Evolutionary conservation across 1,140 invertebrate genomes (phyloP).

Genomic region (Metopolophium dirhodum): DNA sequence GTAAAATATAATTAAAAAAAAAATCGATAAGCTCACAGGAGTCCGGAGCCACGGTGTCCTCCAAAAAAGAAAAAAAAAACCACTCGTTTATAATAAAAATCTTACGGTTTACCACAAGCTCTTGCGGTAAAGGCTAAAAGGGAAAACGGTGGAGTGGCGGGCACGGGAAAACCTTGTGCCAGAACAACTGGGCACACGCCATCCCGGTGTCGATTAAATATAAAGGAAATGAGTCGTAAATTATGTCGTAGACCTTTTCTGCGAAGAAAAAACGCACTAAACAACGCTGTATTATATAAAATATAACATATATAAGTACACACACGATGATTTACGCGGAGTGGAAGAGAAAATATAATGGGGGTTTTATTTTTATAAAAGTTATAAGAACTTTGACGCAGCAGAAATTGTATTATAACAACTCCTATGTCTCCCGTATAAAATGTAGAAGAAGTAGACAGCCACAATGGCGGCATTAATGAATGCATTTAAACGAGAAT

Average conservation of each 20-base stretch:
- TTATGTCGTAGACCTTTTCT: conserved; percentile 39
- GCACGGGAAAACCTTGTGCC: neutral
- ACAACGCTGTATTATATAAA: neutral
- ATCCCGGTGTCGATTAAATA: conserved; percentile 37
- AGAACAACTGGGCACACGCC: conserved; percentile 34
- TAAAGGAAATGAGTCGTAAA: conserved; percentile 49
- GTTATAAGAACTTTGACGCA: neutral
- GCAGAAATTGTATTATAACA: neutral
- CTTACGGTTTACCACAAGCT: neutral
- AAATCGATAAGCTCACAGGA: neutral
- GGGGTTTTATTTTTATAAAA: conserved; percentile 6
- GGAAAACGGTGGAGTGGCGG: neutral
- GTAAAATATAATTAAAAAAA: conserved; percentile 38
- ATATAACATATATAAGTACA: neutral
- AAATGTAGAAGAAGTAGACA: neutral
- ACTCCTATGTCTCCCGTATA: neutral
- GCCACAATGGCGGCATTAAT: neutral
- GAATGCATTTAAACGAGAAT: conserved; percentile 3
- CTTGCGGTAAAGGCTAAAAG: neutral
- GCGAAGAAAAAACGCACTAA: neutral
- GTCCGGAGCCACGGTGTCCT: neutral
- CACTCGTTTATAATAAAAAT: neutral
- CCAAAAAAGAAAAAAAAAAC: neutral
- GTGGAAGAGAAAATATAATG: conserved; percentile 3
- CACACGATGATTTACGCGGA: neutral